Evolutionary conservation across 2,888 invertebrate genomes (phyloP).

Genomic region (Leptarthrus brevirostris): DNA sequence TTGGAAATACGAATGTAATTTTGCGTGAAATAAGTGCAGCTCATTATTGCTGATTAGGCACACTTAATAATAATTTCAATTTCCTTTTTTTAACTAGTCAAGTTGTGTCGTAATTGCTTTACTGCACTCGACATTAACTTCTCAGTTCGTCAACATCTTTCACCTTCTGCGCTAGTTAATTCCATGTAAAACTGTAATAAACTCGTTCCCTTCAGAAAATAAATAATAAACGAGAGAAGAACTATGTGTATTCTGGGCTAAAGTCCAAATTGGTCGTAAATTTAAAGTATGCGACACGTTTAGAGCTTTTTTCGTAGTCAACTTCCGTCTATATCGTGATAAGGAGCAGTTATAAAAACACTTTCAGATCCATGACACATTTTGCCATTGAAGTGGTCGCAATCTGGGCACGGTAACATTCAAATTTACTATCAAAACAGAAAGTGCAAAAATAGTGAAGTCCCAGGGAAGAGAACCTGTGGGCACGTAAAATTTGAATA

Average conservation of each 20-base stretch:
- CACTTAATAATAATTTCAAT: not conserved
- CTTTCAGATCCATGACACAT: constrained; percentile 44
- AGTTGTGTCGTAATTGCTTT: not conserved
- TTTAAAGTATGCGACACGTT: constrained; percentile 57
- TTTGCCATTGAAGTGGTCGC: constrained; percentile 24
- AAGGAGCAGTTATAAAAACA: constrained; percentile 49
- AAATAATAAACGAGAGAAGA: constrained; percentile 33
- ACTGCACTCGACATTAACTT: not conserved
- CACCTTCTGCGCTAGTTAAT: not conserved
- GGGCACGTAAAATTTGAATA: constrained; percentile 57
- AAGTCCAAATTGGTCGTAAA: constrained; percentile 57
- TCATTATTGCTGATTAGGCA: too few relatives aligned
- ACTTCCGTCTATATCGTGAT: constrained; percentile 57
- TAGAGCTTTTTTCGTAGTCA: constrained; percentile 56
- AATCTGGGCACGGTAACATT: not conserved
- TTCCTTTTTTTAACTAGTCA: not conserved
- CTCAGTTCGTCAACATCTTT: not conserved
- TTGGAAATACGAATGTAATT: too few relatives aligned
- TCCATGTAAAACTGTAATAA: constrained; percentile 38
- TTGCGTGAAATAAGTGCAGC: too few relatives aligned
- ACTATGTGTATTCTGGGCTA: constrained; percentile 46
- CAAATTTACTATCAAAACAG: constrained; percentile 10
- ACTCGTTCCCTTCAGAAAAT: constrained; percentile 28
- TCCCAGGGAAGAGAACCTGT: constrained; percentile 51
- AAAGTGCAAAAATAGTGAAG: constrained; percentile 41